A percentile compares a stretch with the other conserved stretches of the same genome.
Evolutionary conservation across 2,113 vertebrate genomes (phyloP).

Genomic region (Vireo altiloquus): DNA sequence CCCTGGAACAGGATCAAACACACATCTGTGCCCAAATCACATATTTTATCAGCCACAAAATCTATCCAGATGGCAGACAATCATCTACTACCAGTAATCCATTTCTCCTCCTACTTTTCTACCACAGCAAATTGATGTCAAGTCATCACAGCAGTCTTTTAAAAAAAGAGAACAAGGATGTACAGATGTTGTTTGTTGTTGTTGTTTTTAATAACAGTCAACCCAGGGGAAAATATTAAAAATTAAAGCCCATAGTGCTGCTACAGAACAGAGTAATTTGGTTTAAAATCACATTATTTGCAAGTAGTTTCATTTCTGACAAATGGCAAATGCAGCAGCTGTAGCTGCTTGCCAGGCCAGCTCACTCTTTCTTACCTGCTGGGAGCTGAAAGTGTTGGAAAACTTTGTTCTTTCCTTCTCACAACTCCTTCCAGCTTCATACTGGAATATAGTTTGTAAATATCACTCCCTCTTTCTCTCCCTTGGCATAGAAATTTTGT

Average conservation of each 20-base stretch:
- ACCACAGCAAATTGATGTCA: not conserved
- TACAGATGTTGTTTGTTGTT: not conserved
- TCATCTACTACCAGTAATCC: not conserved
- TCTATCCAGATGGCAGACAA: slow-evolving; percentile 20
- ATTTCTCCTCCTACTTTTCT: not conserved
- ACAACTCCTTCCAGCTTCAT: not conserved
- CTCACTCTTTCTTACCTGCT: not conserved
- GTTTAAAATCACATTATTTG: not conserved
- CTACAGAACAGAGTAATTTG: not conserved
- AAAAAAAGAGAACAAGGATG: not conserved
- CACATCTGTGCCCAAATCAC: not conserved
- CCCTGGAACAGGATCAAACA: not conserved
- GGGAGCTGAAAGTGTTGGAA: not conserved
- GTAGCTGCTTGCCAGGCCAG: not conserved
- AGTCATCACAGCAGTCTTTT: not conserved
- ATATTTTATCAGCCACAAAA: not conserved
- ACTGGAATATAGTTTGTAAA: not conserved
- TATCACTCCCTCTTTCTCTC: not conserved
- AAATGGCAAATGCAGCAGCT: not conserved
- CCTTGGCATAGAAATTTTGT: not conserved
- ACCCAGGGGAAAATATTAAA: not conserved
- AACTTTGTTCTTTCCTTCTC: not conserved
- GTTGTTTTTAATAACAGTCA: not conserved
- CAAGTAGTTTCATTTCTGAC: not conserved
- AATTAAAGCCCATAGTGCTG: not conserved